Evolutionary conservation across 2,797 vertebrate genomes (phyloP).

Genomic region (Tachyglossus aculeatus): DNA sequence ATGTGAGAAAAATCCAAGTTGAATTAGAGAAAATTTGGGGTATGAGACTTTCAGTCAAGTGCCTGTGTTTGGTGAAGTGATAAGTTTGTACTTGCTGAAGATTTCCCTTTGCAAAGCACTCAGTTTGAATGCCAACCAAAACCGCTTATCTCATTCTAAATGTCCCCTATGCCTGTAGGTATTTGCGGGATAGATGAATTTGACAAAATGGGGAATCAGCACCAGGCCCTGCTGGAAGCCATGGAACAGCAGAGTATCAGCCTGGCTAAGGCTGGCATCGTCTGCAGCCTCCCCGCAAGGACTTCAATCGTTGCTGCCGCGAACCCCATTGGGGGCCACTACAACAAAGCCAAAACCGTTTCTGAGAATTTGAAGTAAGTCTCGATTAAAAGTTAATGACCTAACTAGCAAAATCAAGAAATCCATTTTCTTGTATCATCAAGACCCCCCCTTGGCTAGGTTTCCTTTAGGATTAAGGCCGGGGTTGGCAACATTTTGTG

Average conservation of each 20-base stretch:
- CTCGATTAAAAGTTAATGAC: conserved; percentile 31
- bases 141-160: too few relatives aligned
- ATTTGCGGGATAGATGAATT: conserved; percentile 98
- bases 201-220: conserved; percentile 96
- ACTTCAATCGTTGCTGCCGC: conserved; percentile 94
- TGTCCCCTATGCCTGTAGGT: conserved; percentile 73
- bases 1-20: too few relatives aligned
- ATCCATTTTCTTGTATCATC: neutral
- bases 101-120: too few relatives aligned
- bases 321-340: conserved; percentile 94
- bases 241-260: conserved; percentile 99
- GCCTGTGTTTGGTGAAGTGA: too few relatives aligned
- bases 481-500: neutral
- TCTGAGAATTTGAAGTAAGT: conserved; percentile 97
- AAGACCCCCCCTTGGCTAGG: neutral
- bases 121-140: too few relatives aligned
- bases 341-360: conserved; percentile 95
- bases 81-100: too few relatives aligned
- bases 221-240: conserved; percentile 94
- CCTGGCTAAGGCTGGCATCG: conserved; percentile 95
- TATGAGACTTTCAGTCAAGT: too few relatives aligned
- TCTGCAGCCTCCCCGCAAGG: conserved; percentile 93
- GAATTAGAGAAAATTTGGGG: too few relatives aligned
- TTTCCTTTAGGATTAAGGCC: neutral
- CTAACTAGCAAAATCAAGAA: neutral